Evolutionary conservation across 2,888 invertebrate genomes (phyloP).

Genomic region (Malachius bipustulatus): DNA sequence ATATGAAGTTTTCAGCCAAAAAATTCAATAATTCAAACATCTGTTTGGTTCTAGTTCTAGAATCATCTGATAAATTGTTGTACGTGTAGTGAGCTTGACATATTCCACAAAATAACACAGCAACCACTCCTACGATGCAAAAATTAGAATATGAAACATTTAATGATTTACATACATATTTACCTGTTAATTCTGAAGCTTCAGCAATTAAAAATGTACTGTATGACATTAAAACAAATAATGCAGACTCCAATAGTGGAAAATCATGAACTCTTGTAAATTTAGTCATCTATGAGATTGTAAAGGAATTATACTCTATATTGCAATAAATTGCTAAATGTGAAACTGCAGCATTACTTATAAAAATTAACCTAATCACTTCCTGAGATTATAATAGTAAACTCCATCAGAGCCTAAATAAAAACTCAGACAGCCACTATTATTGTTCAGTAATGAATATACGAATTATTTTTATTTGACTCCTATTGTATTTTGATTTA

Average conservation of each 20-base stretch:
- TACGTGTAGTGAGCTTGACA: constrained; percentile 99
- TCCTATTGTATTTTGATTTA: too few species aligned
- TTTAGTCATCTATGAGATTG: constrained; percentile 63
- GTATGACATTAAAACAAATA: constrained; percentile 97
- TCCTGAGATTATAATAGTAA: too few species aligned
- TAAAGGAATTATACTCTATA: too few species aligned
- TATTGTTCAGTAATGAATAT: too few species aligned
- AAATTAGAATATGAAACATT: too few species aligned
- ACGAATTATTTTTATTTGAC: too few species aligned
- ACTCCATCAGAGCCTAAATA: too few species aligned
- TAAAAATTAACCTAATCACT: too few species aligned
- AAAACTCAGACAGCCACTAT: too few species aligned
- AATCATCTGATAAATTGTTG: constrained; percentile 85
- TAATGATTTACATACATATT: constrained; percentile 19
- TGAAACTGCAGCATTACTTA: too few species aligned
- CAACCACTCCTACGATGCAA: constrained; percentile 64
- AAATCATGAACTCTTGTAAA: constrained; percentile 90
- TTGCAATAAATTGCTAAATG: too few species aligned
- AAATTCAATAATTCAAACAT: constrained; percentile 91
- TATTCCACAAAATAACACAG: constrained; percentile 96
- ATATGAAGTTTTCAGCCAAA: constrained; percentile 95
- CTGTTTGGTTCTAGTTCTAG: constrained; percentile 78
- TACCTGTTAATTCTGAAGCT: constrained; percentile 90
- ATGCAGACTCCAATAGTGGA: constrained; percentile 87
- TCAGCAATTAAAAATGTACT: constrained; percentile 95